Evolutionary conservation across 2,888 invertebrate species (phyloP).

Genomic region (Cremastinae sp.): DNA sequence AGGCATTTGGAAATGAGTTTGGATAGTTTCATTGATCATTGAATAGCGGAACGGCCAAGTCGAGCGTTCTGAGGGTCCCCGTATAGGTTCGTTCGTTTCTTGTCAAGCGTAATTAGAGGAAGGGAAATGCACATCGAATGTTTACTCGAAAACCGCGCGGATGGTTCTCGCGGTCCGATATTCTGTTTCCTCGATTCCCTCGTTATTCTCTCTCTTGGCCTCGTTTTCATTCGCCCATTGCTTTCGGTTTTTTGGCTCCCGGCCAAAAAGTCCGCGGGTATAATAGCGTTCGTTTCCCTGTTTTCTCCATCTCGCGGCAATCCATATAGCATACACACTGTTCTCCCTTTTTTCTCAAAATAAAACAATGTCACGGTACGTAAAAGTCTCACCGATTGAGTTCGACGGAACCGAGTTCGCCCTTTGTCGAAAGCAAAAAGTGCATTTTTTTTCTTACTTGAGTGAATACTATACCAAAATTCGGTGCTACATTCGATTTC

Average conservation of each 20-base stretch:
- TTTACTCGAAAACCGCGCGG: slow-evolving; percentile 52
- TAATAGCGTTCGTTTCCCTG: slow-evolving; percentile 18
- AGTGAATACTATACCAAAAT: too few relatives aligned
- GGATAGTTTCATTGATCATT: slow-evolving; percentile 39
- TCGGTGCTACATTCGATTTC: too few relatives aligned
- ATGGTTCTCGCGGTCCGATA: slow-evolving; percentile 48
- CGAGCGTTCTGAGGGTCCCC: slow-evolving; percentile 34
- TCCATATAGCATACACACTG: not conserved
- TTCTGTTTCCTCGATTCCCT: slow-evolving; percentile 29
- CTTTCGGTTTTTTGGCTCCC: slow-evolving; percentile 37
- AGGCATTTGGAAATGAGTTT: not conserved
- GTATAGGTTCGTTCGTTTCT: not conserved
- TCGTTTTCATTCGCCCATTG: slow-evolving; percentile 57
- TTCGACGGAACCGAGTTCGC: too few relatives aligned
- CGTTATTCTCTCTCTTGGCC: slow-evolving; percentile 40
- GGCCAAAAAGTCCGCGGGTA: slow-evolving; percentile 43
- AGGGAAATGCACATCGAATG: slow-evolving; percentile 46
- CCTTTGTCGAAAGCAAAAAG: too few relatives aligned
- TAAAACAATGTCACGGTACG: slow-evolving; percentile 4
- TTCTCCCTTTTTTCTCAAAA: slow-evolving; percentile 23
- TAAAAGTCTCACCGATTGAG: too few relatives aligned
- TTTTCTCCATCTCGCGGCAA: not conserved
- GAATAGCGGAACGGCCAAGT: slow-evolving; percentile 16
- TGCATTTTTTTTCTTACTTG: too few relatives aligned
- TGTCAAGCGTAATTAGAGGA: not conserved